phyloP scores from a whole-genome alignment of 2,797 vertebrate genomes.

The Rhodeus uyekii region DNA sequence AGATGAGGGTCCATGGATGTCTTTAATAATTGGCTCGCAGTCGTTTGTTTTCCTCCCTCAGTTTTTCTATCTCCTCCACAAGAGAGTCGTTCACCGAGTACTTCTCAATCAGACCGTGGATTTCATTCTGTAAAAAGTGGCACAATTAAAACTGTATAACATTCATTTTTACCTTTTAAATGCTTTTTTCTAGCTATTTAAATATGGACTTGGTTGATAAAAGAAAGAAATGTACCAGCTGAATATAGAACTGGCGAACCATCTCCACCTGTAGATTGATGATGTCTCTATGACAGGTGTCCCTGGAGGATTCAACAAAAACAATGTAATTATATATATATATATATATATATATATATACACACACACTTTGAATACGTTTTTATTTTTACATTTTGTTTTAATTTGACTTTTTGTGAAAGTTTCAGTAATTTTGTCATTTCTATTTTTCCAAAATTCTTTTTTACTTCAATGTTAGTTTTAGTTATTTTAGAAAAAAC shows the following conservation, averaged over 20 bases:
- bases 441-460: no score
- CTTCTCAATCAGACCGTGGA: constrained; percentile 89
- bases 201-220: not conserved
- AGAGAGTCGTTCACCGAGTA: constrained; percentile 93
- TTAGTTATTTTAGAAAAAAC: not conserved
- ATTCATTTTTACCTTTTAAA: not conserved
- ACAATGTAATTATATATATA: no score
- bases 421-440: no score
- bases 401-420: no score
- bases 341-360: not conserved
- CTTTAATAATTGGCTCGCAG: constrained; percentile 90
- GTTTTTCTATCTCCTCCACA: constrained; percentile 91
- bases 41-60: constrained; percentile 91
- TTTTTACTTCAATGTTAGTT: not conserved
- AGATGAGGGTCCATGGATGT: not conserved
- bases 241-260: constrained; percentile 96
- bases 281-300: constrained; percentile 91
- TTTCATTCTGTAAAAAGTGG: constrained; percentile 84
- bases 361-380: no score
- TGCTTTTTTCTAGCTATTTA: not conserved
- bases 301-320: constrained; percentile 71
- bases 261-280: constrained; percentile 98
- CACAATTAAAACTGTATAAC: not conserved
- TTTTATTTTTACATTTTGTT: no score
- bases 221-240: constrained; percentile 77